Base-by-base conservation (phyloP, 2,888 invertebrate species). In the Epinotia bilunana region DNA sequence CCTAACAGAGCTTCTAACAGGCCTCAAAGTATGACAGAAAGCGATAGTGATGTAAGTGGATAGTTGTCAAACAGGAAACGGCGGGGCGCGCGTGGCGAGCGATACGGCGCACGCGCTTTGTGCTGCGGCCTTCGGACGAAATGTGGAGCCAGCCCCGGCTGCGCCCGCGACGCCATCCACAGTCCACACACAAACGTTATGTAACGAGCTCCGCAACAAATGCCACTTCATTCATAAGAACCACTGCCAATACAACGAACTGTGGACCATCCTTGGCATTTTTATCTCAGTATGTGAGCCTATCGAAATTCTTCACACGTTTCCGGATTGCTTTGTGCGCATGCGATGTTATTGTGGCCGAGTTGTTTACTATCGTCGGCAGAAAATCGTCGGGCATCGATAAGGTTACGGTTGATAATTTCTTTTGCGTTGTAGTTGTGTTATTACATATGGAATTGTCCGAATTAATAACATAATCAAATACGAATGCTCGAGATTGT, bases 21-120 rank as follows among this genome's bases (percentile, higher is more conserved):
- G 84, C 89, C 87, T 83, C 88, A 86, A 88, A 88, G 90, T 89
- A 88, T 89, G 89, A 87, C 93, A 93, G 93, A 92, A 92, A 93
- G 90, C 91, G 90, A 93, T 91, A 94, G 93, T 93, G 93, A 93
- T 93, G 93, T 92, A 91, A 93, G 93, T 89, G 88, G 90, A 92
- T 93, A 93, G 93, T 92, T 89, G 93, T 93, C 91, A 92, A 93
- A 92, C 94, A 94, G 93, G 93, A 94, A 93, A 91, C 88, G 84
- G 90, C 88, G 90, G 88, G 90, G 90, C 90, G 91, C 91, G 91
- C 90, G 92, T 91, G 91, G 92, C 88, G 86, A 85, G 85, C 88
- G 88, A 88, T 89, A 90, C 85, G 86, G 87, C 85, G 87, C 86
- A 85, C 88, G 86, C 88, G 91, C 91, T 89, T 90, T 90, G 91